Base-by-base conservation (phyloP, 2,797 vertebrate genomes). In the Huso huso region DNA sequence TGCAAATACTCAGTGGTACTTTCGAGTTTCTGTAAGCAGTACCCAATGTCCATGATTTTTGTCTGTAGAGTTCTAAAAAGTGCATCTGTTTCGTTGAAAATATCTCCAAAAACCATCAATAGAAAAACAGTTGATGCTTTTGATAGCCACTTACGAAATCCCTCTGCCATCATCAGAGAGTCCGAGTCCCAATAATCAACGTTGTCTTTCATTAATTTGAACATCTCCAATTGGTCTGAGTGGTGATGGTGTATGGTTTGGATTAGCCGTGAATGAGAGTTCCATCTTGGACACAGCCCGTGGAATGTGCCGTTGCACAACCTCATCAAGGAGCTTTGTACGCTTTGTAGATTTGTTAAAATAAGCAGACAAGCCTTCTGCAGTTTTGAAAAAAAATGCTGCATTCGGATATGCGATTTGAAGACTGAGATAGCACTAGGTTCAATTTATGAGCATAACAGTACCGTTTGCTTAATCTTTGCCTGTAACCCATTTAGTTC, bases 391-490 rank as follows among this genome's bases (percentile, higher is more conserved):
- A 66, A 66, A 70, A 66, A 4, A 37, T 61, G 49, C 15, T 62
- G 10, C 60, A 63, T 15, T 70, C 69, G 12, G 64, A n/a, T 3
- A 70, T 70, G 7, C 8, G 49, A 49, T 63, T 70, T 11, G 64
- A 60, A 2, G 65, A 71, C 10, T 70, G 52, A 6, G 62, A 68
- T 9, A 71, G 63, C 50, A 71, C 66, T 8, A 62, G 18, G 13
- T 71, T 71, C n/a, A 68, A 68, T 55, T 71, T 68, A 23, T 68
- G 70, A 8, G 57, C 57, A 49, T 68, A 64, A 61, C 70, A 71
- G 67, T 7, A 63, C 49, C 11, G 10, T 69, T 66, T 72, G 57
- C 66, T 59, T 69, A 6, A 72, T 66, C 48, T 63, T 68, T 0
- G 63, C 67, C 52, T 66, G 64, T 1, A 69, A 51, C 12, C 64